A percentile compares a stretch with the other conserved stretches of the same genome.
Conservation (phyloP, 2,888 invertebrate species). For the Esperia sulphurella region DNA sequence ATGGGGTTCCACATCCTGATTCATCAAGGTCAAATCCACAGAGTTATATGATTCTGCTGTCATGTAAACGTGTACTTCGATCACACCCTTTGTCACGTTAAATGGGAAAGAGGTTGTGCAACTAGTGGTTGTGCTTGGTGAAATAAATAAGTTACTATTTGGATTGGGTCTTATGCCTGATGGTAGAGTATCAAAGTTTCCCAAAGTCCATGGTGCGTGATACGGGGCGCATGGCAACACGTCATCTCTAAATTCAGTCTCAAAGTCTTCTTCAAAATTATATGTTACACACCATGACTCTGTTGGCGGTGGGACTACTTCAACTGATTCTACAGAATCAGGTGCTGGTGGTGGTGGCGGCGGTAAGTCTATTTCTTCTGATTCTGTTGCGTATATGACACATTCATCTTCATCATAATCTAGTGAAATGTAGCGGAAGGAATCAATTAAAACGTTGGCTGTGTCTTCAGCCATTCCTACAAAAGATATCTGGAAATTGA, state of each 20-base stretch:
- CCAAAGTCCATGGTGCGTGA: neutral
- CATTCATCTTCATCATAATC: too few relatives aligned
- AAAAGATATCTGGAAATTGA: too few relatives aligned
- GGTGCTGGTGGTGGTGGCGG: too few relatives aligned
- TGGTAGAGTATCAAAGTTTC: constrained; percentile 23
- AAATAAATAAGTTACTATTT: constrained; percentile 29
- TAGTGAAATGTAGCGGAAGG: too few relatives aligned
- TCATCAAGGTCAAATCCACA: neutral
- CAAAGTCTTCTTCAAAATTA: too few relatives aligned
- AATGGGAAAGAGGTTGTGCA: constrained; percentile 30
- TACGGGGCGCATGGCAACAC: neutral
- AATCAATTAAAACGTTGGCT: too few relatives aligned
- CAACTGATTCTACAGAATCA: too few relatives aligned
- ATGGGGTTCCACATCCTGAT: neutral
- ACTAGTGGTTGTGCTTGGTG: constrained; percentile 19
- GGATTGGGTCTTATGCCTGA: constrained; percentile 23
- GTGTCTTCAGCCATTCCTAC: too few relatives aligned
- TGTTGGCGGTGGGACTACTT: too few relatives aligned
- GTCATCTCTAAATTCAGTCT: neutral
- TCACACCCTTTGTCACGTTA: constrained; percentile 29
- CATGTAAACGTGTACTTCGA: constrained; percentile 44
- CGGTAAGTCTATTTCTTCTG: too few relatives aligned
- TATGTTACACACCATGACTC: too few relatives aligned
- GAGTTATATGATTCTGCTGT: neutral
- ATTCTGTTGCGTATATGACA: too few relatives aligned